Conservation (phyloP, 35 echinoderm and acorn worm genomes). For the Ptychodera flava region DNA sequence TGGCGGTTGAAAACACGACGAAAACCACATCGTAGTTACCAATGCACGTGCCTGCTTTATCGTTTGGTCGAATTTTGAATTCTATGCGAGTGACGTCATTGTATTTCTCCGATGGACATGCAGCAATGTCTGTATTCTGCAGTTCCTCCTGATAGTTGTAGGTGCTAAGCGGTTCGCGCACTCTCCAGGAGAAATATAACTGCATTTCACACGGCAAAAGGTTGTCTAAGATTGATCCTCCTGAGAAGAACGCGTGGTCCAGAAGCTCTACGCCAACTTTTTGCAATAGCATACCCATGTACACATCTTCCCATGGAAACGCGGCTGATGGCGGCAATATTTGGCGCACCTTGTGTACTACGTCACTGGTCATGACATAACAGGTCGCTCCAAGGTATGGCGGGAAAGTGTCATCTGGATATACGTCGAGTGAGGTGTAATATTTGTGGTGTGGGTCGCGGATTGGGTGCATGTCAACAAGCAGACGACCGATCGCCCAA, state of each 20-base stretch:
- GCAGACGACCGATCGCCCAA: not conserved
- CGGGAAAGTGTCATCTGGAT: constrained; percentile 33
- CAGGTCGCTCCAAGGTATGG: constrained; percentile 41
- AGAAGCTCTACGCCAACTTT: not conserved
- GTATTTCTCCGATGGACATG: not conserved
- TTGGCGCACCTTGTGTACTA: constrained; percentile 26
- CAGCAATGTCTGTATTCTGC: not conserved
- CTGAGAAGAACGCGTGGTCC: not conserved
- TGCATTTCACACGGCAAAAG: not conserved
- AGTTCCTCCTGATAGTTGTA: not conserved
- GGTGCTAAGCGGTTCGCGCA: not conserved
- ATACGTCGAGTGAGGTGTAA: constrained; percentile 34
- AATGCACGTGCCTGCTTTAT: not conserved
- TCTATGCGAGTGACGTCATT: not conserved
- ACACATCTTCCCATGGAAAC: constrained; percentile 62
- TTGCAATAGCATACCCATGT: constrained; percentile 33
- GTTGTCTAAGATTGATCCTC: not conserved
- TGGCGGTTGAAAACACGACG: not conserved
- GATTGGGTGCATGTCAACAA: not conserved
- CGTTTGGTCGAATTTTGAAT: not conserved
- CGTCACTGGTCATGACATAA: constrained; percentile 53
- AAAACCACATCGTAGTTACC: not conserved
- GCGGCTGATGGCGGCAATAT: constrained; percentile 22
- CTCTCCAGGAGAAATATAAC: not conserved
- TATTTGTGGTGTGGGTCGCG: constrained; percentile 28